Evolutionary conservation across 2,888 invertebrate species (phyloP).

Genomic region (Amphipoea lucens): DNA sequence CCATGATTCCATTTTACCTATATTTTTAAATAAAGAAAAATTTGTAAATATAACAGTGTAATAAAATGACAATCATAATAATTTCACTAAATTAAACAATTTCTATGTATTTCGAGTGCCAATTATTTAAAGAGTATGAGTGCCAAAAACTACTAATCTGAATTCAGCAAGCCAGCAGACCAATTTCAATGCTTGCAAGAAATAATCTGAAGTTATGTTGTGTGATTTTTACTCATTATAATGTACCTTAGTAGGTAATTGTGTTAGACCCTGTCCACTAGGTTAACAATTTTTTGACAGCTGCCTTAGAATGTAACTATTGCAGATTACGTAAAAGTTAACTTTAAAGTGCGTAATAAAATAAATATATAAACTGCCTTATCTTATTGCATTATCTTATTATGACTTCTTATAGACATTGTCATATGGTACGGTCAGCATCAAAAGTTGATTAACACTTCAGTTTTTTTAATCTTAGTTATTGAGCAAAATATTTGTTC

Average conservation of each 20-base stretch:
- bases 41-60: neutral
- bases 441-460: too few species aligned
- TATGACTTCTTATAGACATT: too few species aligned
- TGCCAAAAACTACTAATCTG: conserved; percentile 10
- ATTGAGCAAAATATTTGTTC: too few species aligned
- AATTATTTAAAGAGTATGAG: conserved; percentile 1
- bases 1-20: neutral
- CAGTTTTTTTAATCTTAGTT: too few species aligned
- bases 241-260: neutral
- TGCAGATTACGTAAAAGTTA: too few species aligned
- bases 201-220: conserved; percentile 2
- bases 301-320: too few species aligned
- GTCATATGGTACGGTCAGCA: too few species aligned
- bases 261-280: neutral
- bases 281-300: too few species aligned
- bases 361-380: too few species aligned
- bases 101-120: neutral
- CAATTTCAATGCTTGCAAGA: neutral
- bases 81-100: conserved; percentile 14
- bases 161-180: neutral
- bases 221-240: conserved; percentile 12
- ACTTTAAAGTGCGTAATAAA: too few species aligned
- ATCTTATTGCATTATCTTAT: too few species aligned
- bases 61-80: neutral
- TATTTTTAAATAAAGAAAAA: neutral